Conservation (phyloP, 2,888 invertebrate genomes). For the Chrysolina oricalcia region DNA sequence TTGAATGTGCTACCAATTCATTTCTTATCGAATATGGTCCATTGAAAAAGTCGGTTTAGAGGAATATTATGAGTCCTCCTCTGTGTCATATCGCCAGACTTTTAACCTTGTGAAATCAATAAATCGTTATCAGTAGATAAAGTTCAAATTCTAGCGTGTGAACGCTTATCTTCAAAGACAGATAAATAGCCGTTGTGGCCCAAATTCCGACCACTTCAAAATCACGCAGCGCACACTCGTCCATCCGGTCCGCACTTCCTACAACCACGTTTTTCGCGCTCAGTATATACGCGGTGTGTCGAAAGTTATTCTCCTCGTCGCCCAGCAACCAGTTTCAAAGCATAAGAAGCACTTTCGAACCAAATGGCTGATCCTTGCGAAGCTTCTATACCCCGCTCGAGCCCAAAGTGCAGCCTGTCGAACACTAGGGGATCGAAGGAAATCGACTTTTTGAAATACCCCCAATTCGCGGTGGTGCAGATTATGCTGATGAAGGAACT, state of each 20-base stretch:
- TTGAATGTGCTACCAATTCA: no score
- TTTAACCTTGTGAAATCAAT: slow-evolving; percentile 3
- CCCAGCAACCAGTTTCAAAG: neutral
- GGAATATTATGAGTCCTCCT: neutral
- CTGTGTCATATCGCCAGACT: neutral
- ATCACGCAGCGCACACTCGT: neutral
- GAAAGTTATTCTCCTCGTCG: neutral
- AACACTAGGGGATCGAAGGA: slow-evolving; percentile 56
- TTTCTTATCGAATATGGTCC: no score
- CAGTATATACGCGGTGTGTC: neutral
- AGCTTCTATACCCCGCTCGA: slow-evolving; percentile 54
- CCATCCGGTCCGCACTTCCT: neutral
- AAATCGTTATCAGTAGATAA: slow-evolving; percentile 8
- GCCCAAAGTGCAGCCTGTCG: slow-evolving; percentile 38
- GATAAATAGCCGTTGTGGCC: slow-evolving; percentile 11
- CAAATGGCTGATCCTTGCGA: slow-evolving; percentile 67
- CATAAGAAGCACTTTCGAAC: slow-evolving; percentile 27
- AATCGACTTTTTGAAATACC: slow-evolving; percentile 58
- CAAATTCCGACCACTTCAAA: neutral
- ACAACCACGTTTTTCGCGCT: neutral
- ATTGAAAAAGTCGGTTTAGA: neutral
- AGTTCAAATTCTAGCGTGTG: slow-evolving; percentile 21
- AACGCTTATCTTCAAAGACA: neutral
- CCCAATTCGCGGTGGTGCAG: slow-evolving; percentile 62
- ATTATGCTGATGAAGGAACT: slow-evolving; percentile 63